Conservation (phyloP, 2,888 invertebrate species). For the Antheraea assamensis region DNA sequence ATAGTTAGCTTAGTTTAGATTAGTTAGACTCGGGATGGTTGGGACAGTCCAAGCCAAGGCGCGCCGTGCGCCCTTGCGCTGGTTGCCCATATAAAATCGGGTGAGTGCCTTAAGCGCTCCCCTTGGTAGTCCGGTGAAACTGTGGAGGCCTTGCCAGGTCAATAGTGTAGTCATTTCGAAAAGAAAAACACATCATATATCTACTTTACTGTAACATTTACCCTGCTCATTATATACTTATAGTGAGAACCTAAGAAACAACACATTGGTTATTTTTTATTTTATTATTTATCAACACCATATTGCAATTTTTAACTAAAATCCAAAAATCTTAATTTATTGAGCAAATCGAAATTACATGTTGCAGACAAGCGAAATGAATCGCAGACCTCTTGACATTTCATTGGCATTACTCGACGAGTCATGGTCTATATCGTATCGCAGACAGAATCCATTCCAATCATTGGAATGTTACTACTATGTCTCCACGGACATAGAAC, state of each 20-base stretch:
- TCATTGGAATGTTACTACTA: constrained; percentile 10
- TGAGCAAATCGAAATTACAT: background rate
- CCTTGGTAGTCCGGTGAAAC: too few relatives aligned
- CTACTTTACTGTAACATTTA: too few relatives aligned
- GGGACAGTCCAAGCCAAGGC: too few relatives aligned
- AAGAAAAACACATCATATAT: too few relatives aligned
- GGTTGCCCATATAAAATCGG: too few relatives aligned
- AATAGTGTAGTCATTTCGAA: too few relatives aligned
- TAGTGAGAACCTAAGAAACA: background rate
- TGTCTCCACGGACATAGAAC: background rate
- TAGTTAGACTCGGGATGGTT: too few relatives aligned
- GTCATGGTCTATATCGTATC: constrained; percentile 29
- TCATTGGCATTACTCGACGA: constrained; percentile 34
- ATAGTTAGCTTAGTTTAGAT: too few relatives aligned
- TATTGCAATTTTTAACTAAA: background rate
- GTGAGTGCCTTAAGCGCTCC: too few relatives aligned
- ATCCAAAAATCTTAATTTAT: background rate
- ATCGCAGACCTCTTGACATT: constrained; percentile 34
- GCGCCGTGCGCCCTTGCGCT: too few relatives aligned
- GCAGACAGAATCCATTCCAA: constrained; percentile 27
- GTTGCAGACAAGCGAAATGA: background rate
- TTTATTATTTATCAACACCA: background rate
- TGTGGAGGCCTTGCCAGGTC: too few relatives aligned
- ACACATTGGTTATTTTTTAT: background rate
- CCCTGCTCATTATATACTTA: too few relatives aligned